Conservation (phyloP, 2,797 vertebrate species). For the Enteromius radiatus region DNA sequence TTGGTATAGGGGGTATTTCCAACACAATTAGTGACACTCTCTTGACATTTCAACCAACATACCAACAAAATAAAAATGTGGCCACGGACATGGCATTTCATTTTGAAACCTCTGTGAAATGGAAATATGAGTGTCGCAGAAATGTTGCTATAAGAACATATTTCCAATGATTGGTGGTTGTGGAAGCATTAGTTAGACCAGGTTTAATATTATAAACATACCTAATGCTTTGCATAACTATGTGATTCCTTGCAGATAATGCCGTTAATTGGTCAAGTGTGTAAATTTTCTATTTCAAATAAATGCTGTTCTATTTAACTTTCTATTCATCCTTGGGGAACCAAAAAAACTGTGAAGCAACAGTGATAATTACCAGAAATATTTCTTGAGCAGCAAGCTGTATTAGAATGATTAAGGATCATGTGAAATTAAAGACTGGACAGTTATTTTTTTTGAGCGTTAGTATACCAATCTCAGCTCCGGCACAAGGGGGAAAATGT, state of each 20-base stretch:
- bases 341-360: neutral
- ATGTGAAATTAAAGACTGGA: neutral
- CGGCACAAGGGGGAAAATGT: neutral
- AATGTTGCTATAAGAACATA: too few species aligned
- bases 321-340: too few species aligned
- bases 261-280: neutral
- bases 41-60: too few species aligned
- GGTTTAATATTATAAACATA: neutral
- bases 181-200: neutral
- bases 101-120: too few species aligned
- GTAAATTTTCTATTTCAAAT: neutral
- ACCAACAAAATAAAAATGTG: too few species aligned
- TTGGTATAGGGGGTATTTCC: too few species aligned
- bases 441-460: neutral
- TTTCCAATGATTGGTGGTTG: neutral
- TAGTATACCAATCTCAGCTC: neutral
- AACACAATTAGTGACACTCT: too few species aligned
- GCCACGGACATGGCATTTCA: too few species aligned
- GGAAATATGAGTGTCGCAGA: too few species aligned
- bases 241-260: too few species aligned
- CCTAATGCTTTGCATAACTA: too few species aligned
- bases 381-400: neutral
- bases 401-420: neutral
- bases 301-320: too few species aligned
- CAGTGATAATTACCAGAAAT: neutral